Evolutionary conservation across 2,113 vertebrate species (phyloP), one percentile per base, ranked within the genome.

Genomic region (Gobius niger): DNA sequence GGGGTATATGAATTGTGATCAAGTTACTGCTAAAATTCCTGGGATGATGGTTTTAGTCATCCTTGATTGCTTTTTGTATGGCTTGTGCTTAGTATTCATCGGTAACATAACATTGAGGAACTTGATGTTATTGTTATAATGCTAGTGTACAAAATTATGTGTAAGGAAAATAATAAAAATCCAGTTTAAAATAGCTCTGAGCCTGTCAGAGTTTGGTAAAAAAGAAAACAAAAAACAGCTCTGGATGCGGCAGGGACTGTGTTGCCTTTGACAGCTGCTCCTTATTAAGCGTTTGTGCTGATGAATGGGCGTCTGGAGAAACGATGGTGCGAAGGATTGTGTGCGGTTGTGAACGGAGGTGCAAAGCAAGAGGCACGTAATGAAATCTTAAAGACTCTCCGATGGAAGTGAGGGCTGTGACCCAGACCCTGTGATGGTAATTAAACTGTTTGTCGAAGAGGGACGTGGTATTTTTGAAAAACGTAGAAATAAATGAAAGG

Each of bases 311-410:
- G 66, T 79, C 80, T 16, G 81, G 78, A 85, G 77, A 88, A 91
- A 87, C 85, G 81, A 89, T 87, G 76, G 89, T 80, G 80, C 69
- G 44, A 72, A 82, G 86, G 85, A 84, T 87, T 85, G 63, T 91
- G 81, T 82, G 83, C 86, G 44, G 67, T 85, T 77, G 81, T 82
- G 62, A 84, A 81, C 69, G 78, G 63, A 77, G 83, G 72, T 83
- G 82, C 88, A 82, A 90, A 85, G 67, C 76, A 87, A 84, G 72
- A 83, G 65, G 75, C 85, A 88, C 88, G 86, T 93, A 93, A 93
- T 94, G 89, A 93, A 85, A 85, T 81, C 80, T 84, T 83, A 85
- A 90, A 90, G 91, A 67, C 76, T 85, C 86, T 85, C 80, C 89
- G 74, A 78, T 90, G 87, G 79, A 82, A 85, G 76, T 87, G 79